Evolutionary conservation across 2,113 vertebrate species (phyloP).

Genomic region (Myrmecophaga tridactyla): DNA sequence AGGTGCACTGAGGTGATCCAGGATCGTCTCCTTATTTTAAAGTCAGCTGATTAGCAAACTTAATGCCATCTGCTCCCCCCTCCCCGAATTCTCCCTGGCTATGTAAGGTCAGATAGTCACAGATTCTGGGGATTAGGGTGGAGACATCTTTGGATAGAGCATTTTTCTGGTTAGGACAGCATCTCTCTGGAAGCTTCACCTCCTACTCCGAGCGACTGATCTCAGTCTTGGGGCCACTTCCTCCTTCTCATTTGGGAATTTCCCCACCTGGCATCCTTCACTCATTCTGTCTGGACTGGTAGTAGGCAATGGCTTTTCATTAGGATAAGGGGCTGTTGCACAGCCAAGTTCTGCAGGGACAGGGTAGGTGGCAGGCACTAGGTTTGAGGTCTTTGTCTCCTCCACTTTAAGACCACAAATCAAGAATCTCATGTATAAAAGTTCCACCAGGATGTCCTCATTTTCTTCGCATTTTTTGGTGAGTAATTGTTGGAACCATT

Average conservation of each 20-base stretch:
- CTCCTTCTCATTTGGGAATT: not conserved
- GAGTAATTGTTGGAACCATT: not conserved
- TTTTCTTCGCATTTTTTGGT: not conserved
- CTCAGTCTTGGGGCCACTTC: not conserved
- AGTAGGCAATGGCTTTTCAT: not conserved
- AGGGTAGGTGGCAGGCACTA: not conserved
- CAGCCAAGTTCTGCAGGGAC: not conserved
- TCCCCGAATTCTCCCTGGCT: not conserved
- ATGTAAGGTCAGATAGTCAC: not conserved
- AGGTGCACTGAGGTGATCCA: not conserved
- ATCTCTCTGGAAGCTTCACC: not conserved
- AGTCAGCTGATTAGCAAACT: not conserved
- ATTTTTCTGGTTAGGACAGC: not conserved
- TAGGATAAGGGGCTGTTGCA: not conserved
- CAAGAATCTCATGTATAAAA: not conserved
- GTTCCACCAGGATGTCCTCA: not conserved
- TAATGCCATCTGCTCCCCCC: not conserved
- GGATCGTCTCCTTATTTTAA: not conserved
- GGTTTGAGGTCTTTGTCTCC: not conserved
- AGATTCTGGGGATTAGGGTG: not conserved
- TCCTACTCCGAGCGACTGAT: not conserved
- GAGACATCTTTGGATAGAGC: not conserved
- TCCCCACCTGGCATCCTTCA: not conserved
- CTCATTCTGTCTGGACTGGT: not conserved
- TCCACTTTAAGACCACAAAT: not conserved